These are phyloP conservation scores for Linnaemya vulpina DNA, from an alignment of 2,888 invertebrate species.

Conservation along the genomic window DNA sequence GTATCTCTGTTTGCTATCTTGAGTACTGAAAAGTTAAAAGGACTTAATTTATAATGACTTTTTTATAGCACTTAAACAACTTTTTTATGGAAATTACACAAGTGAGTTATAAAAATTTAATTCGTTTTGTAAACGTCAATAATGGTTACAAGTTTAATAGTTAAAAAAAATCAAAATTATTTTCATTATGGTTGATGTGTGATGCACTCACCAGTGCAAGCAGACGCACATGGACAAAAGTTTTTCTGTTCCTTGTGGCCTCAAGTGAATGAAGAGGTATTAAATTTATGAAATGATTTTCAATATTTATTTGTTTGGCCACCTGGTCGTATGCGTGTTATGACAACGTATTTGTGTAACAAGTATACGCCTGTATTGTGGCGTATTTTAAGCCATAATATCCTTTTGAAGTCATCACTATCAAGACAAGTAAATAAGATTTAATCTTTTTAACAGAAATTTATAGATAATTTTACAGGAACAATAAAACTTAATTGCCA, in stretches of 20 bases:
- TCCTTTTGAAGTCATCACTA: too few species aligned
- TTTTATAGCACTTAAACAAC: conserved; percentile 19
- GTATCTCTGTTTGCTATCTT: conserved; percentile 15
- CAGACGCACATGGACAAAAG: too few species aligned
- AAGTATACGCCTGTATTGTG: too few species aligned
- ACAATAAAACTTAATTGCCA: neutral
- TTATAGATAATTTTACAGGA: neutral
- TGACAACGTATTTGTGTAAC: too few species aligned
- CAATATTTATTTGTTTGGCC: too few species aligned
- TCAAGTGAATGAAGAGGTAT: too few species aligned
- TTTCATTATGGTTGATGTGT: neutral
- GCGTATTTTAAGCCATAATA: too few species aligned
- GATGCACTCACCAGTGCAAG: too few species aligned
- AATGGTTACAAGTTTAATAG: neutral
- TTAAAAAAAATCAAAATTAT: neutral
- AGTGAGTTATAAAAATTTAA: neutral
- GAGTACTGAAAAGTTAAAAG: conserved; percentile 32
- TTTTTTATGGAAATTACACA: conserved; percentile 4
- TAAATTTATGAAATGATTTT: too few species aligned
- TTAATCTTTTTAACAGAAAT: neutral
- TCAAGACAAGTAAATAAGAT: too few species aligned
- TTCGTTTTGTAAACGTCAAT: neutral
- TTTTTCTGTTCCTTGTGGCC: too few species aligned
- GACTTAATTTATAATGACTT: conserved; percentile 50
- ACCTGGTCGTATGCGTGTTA: too few species aligned